Evolutionary conservation across 1,140 invertebrate species (phyloP).

Genomic region (Leptestheria dahalacensis): DNA sequence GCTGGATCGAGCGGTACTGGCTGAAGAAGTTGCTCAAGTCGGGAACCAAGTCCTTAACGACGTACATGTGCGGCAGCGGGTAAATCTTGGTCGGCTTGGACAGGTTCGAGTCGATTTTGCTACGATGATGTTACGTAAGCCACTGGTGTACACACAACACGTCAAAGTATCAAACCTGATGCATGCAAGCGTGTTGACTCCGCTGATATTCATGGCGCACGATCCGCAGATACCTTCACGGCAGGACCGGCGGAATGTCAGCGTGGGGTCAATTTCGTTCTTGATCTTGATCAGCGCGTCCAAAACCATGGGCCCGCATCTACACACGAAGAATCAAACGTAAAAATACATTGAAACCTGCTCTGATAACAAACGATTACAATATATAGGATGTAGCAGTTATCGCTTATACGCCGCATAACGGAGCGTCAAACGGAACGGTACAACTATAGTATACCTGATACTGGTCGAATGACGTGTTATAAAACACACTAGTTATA

Average conservation of each 20-base stretch:
- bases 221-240: slow-evolving; percentile 96
- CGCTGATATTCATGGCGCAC: slow-evolving; percentile 97
- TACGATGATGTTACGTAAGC: slow-evolving; percentile 22
- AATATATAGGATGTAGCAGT: no score
- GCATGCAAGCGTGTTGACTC: slow-evolving; percentile 88
- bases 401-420: no score
- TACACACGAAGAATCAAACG: slow-evolving; percentile 21
- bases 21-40: slow-evolving; percentile 89
- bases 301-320: slow-evolving; percentile 93
- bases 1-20: slow-evolving; percentile 87
- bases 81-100: slow-evolving; percentile 74
- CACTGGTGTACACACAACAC: background rate
- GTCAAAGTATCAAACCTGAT: slow-evolving; percentile 41
- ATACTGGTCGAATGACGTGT: no score
- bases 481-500: no score
- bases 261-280: slow-evolving; percentile 89
- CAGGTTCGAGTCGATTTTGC: slow-evolving; percentile 75
- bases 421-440: no score
- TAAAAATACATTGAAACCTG: no score
- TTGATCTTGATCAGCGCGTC: slow-evolving; percentile 97
- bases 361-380: no score
- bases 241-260: slow-evolving; percentile 93
- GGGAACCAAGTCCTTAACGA: slow-evolving; percentile 91
- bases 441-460: no score
- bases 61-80: slow-evolving; percentile 95